Base-by-base conservation (phyloP, 2,888 invertebrate genomes). In the Watsonalla binaria region DNA sequence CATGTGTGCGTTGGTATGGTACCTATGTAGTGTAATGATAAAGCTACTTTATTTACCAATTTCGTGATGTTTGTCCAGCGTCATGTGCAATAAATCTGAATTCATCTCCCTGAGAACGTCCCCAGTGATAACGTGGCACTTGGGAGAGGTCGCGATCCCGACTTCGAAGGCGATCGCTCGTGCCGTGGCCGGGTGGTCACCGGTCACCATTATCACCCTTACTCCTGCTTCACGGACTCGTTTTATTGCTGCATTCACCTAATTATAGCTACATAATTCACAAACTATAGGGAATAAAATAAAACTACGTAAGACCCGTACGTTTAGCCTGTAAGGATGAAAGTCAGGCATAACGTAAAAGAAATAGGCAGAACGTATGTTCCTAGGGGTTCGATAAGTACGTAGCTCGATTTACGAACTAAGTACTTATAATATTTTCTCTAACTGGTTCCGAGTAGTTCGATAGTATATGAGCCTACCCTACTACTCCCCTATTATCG, bases 101-200 rank as follows among this genome's bases (percentile, higher is more conserved):
- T 85, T 78, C 92, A 94, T 92, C 33, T 83, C 86, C n/a, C 93
- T 80, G 0, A 94, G 78, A 61, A 93, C 92, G 4, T 75, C 66
- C 37, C 93, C 93, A 5, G 92, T 91, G 53, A 94, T 75, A 24
- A 94, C 92, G 82, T 91, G 70, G 89, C 93, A 78, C 37, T 82
- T 78, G 0, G 81, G 73, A 0, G 88, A 81, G 8, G 94, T 93
- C 50, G 95, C 94, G 60, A 95, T 95, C 34, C 95, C 95, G 2
- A 95, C 95, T 51, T 94, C 93, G 57, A 92, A 87, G 0, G 96
- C 96, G 56, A 96, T 94, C 5, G 96, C 95, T 69, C 93, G 92
- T 24, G 96, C 96, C 0, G 96, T 96, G 51, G 94, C 92, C 0
- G 96, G 96, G 82, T 96, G 96, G 81, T 96, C 96, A n/a, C 95